Base-by-base conservation (phyloP, 2,113 vertebrate species). In the Clarias magur region DNA sequence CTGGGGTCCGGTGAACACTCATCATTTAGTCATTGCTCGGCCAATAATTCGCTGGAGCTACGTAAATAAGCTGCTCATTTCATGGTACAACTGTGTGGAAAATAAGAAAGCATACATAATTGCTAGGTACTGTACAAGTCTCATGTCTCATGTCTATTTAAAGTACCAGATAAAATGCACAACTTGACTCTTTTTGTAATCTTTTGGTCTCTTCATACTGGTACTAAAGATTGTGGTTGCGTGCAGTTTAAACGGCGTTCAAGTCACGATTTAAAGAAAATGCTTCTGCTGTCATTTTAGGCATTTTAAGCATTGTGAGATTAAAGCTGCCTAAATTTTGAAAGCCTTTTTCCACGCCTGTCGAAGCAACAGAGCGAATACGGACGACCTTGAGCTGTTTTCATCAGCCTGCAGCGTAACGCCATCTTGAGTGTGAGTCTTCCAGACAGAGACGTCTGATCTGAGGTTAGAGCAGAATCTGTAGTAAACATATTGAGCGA, bases 401-500 rank as follows among this genome's bases (percentile, higher is more conserved):
- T 56, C 54, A 73, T 83, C 27, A 86, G 87, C 38, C 75, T 73
- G 80, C 75, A 82, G 85, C 48, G 56, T 80, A 79, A 86, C 79
- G 59, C 80, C 63, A 23, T 88, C 84, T 88, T 72, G 80, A 88
- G 80, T 67, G 27, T 86, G 73, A 86, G 80, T 87, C 78, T 88
- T 63, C 19, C 73, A 67, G 80, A 86, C 82, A 89, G 78, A 87
- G 70, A 75, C 21, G 60, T 87, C 79, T 89, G 83, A 89, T 89
- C 88, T 87, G 54, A 42, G 59, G 59, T 85, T 76, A 17, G 25
- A 57, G 67, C 75, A 3, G 2, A 60, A 82, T 87, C 53, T 25
- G 76, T 85, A 85, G 85, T 85, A 76, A 87, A 82, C 85, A 85
- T 89, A 89, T 82, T 87, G 85, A 87, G 82, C 60, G 82, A 65